A percentile compares a stretch with the other conserved stretches of the same genome.
These are phyloP conservation scores for Rhabdophis nuchalis DNA, from an alignment of 2,797 vertebrate species.

Conservation along the genomic window DNA sequence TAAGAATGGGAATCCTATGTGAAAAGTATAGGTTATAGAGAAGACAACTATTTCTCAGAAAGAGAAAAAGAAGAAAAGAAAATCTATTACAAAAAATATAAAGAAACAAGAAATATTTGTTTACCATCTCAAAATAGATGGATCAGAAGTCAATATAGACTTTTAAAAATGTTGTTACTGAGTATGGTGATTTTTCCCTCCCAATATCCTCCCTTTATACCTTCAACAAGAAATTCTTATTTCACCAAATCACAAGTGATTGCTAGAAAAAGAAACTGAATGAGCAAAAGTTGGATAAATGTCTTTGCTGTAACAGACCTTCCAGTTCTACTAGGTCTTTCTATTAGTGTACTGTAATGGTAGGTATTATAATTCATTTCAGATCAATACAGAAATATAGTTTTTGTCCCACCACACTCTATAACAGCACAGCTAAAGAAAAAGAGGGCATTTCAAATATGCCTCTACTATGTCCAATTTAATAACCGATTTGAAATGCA, in stretches of 20 bases:
- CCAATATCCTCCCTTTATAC: constrained; percentile 5
- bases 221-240: neutral
- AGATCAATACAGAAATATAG: neutral
- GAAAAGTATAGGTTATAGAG: neutral
- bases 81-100: constrained; percentile 11
- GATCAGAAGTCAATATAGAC: constrained; percentile 25
- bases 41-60: neutral
- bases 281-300: neutral
- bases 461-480: neutral
- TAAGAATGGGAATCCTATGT: neutral
- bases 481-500: neutral
- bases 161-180: neutral
- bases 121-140: constrained; percentile 24
- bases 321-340: neutral
- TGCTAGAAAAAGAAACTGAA: neutral
- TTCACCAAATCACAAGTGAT: neutral
- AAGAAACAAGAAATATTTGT: neutral
- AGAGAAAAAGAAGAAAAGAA: neutral
- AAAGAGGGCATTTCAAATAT: neutral
- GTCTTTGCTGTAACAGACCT: neutral
- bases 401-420: neutral
- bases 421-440: neutral
- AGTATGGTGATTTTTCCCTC: neutral
- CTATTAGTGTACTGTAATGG: neutral
- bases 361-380: neutral